Conservation (phyloP, 2,888 invertebrate genomes). For the Calephelis perditalis region DNA sequence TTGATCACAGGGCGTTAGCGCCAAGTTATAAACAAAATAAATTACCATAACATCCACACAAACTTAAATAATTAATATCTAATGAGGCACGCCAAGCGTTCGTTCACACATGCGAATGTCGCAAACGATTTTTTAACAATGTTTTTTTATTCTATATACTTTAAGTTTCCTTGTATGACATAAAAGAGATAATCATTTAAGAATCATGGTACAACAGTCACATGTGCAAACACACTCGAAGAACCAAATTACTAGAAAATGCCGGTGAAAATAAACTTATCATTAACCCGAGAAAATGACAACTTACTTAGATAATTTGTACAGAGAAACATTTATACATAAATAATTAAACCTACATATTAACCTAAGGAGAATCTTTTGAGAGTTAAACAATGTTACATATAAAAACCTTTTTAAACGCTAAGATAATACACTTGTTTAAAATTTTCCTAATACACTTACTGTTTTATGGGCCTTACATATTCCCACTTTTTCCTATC, state of each 20-base stretch:
- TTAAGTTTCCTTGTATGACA: too few relatives aligned
- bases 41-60: constrained; percentile 55
- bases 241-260: neutral
- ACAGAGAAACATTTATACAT: constrained; percentile 17
- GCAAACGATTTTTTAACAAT: too few relatives aligned
- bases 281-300: constrained; percentile 23
- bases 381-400: neutral
- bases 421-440: constrained; percentile 1
- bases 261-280: neutral
- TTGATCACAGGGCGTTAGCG: constrained; percentile 61
- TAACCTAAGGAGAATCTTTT: constrained; percentile 1
- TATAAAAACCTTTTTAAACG: neutral
- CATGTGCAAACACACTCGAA: constrained; percentile 27
- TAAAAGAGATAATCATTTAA: too few relatives aligned
- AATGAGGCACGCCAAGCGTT: too few relatives aligned
- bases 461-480: too few relatives aligned
- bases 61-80: neutral
- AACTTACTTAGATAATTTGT: constrained; percentile 30
- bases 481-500: too few relatives aligned
- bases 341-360: neutral
- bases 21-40: constrained; percentile 52
- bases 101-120: constrained; percentile 37
- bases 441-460: too few relatives aligned
- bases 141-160: too few relatives aligned
- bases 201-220: too few relatives aligned